phyloP scores from a whole-genome alignment of 2,797 vertebrate species.

The Melanotaenia nigrans region DNA sequence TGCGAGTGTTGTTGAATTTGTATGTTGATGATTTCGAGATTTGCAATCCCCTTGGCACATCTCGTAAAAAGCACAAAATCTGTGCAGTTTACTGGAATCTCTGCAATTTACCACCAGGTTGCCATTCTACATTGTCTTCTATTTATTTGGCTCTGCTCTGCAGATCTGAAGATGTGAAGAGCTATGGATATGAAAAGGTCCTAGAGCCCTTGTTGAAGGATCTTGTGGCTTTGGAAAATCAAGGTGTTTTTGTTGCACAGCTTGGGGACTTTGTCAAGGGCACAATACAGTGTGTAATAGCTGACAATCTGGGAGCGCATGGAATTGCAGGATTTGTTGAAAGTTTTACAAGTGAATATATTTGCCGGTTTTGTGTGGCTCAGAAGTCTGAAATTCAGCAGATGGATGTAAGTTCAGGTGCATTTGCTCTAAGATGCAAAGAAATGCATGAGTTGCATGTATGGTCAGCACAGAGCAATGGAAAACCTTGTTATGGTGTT shows the following conservation, averaged over 20 bases:
- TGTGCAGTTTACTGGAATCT: not conserved
- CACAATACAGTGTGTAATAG: constrained; percentile 10
- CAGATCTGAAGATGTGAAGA: constrained; percentile 9
- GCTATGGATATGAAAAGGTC: not conserved
- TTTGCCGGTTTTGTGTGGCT: no score
- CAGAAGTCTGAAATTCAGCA: not conserved
- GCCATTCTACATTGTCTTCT: not conserved
- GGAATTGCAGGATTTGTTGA: no score
- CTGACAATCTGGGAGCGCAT: no score
- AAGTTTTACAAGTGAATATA: no score
- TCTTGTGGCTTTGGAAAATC: constrained; percentile 6
- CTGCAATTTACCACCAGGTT: not conserved
- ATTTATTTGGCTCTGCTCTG: not conserved
- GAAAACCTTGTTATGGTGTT: constrained; percentile 5
- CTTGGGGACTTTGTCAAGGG: constrained; percentile 10
- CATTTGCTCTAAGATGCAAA: not conserved
- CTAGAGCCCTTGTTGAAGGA: constrained; percentile 1
- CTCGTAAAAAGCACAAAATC: not conserved
- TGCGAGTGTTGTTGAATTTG: no score
- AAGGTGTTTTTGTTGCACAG: constrained; percentile 1
- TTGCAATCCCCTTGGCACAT: constrained; percentile 4
- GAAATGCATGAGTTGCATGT: not conserved
- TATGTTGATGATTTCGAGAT: no score
- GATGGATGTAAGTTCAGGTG: not conserved
- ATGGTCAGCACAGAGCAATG: not conserved